These are phyloP conservation scores for Pocillopora meandrina DNA, from an alignment of 92 coral and sea anemone species.

Conservation along the genomic window DNA sequence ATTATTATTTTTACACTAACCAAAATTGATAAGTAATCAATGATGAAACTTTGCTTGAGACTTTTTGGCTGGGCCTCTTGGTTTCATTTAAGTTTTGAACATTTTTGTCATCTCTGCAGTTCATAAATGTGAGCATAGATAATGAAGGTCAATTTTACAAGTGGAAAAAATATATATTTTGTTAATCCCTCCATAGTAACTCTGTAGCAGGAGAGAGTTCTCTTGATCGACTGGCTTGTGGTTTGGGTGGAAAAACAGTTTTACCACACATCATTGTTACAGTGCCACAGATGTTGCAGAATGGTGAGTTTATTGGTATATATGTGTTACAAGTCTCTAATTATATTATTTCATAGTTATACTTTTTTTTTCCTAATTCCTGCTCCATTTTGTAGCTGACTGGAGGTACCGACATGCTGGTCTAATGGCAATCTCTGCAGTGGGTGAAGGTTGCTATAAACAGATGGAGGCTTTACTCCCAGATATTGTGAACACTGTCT, in stretches of 20 bases:
- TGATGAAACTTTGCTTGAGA: too few species aligned
- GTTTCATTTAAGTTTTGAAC: too few species aligned
- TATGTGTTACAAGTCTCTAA: too few species aligned
- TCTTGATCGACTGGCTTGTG: conserved; percentile 97
- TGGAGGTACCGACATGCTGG: conserved; percentile 99
- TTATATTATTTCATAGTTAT: not conserved
- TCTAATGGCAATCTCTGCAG: conserved; percentile 96
- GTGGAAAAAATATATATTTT: not conserved
- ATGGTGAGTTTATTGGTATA: conserved; percentile 60
- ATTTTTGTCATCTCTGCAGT: too few species aligned
- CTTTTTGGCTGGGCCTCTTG: too few species aligned
- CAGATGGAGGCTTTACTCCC: conserved; percentile 85
- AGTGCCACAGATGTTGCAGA: conserved; percentile 96
- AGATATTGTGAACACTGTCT: conserved; percentile 78
- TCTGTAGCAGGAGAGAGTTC: conserved; percentile 98
- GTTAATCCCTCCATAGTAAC: conserved; percentile 59
- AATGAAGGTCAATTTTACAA: too few species aligned
- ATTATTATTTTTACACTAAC: too few species aligned
- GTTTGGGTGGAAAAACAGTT: conserved; percentile 94
- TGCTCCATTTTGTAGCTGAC: conserved; percentile 57
- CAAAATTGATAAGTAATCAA: too few species aligned
- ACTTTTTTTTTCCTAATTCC: not conserved
- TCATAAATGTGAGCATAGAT: too few species aligned
- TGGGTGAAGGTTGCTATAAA: conserved; percentile 97
- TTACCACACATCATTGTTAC: conserved; percentile 93